These are phyloP conservation scores for Trichechus manatus DNA, from an alignment of 2,113 vertebrate species.

Conservation along the genomic window DNA sequence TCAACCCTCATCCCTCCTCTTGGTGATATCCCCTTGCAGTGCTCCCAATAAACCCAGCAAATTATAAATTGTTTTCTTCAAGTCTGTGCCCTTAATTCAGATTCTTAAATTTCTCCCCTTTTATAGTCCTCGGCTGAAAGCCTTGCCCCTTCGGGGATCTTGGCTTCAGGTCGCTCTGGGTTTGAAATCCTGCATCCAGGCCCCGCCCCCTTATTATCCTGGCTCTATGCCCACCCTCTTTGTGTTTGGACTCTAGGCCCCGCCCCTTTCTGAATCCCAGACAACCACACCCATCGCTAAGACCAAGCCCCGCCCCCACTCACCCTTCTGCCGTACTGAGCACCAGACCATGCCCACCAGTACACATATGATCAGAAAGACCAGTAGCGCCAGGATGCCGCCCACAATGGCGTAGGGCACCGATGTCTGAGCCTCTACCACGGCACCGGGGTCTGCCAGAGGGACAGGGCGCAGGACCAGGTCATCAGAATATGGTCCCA, in stretches of 20 bases:
- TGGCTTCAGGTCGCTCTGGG: background rate
- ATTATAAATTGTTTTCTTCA: slow-evolving; percentile 26
- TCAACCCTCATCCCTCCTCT: background rate
- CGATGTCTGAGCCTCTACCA: slow-evolving; percentile 94
- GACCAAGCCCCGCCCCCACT: slow-evolving; percentile 65
- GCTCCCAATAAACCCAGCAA: background rate
- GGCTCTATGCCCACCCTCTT: background rate
- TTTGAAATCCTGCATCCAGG: background rate
- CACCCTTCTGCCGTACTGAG: slow-evolving; percentile 96
- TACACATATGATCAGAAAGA: slow-evolving; percentile 95
- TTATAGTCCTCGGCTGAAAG: background rate
- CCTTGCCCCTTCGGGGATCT: background rate
- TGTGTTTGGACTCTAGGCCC: background rate
- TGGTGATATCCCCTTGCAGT: background rate
- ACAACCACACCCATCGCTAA: slow-evolving; percentile 26
- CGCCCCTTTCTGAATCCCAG: background rate
- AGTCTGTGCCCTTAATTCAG: background rate
- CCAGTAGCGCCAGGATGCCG: slow-evolving; percentile 93
- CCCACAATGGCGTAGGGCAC: slow-evolving; percentile 95
- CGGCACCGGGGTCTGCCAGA: slow-evolving; percentile 92
- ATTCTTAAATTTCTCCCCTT: background rate
- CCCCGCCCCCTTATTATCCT: background rate
- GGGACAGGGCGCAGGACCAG: background rate
- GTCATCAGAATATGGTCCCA: background rate
- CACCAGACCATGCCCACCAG: slow-evolving; percentile 96